phyloP scores from a whole-genome alignment of 2,113 vertebrate species.

The Mesoclemmys tuberculata region DNA sequence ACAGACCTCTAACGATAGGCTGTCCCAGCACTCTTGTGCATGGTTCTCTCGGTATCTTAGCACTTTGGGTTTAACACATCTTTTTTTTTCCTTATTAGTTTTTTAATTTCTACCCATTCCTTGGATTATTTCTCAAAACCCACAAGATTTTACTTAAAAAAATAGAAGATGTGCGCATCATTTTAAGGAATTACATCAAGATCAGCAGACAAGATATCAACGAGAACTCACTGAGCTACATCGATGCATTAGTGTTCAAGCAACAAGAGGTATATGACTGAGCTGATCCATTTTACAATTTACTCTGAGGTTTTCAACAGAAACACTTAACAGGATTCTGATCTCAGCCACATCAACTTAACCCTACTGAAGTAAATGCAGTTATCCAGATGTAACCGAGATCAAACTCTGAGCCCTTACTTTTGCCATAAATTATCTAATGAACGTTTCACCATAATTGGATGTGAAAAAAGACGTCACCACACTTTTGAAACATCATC shows the following conservation, averaged over 20 bases:
- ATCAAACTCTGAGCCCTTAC: background rate
- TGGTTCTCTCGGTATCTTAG: background rate
- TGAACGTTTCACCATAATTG: conserved; percentile 15
- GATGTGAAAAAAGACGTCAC: background rate
- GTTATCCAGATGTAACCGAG: background rate
- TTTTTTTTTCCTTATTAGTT: conserved; percentile 60
- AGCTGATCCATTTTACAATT: background rate
- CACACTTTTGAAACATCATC: background rate
- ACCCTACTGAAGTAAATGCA: background rate
- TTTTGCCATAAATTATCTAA: background rate
- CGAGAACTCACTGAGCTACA: conserved; percentile 61
- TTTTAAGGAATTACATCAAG: conserved; percentile 73
- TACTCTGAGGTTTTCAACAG: background rate
- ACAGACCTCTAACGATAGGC: background rate
- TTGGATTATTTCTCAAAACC: conserved; percentile 77
- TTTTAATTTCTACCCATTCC: conserved; percentile 79
- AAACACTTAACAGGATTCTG: background rate
- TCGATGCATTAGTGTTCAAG: conserved; percentile 76
- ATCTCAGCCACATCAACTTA: background rate
- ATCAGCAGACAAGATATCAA: background rate
- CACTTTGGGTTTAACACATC: background rate
- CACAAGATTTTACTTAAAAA: conserved; percentile 79
- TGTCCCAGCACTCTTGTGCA: background rate
- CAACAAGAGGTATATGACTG: conserved; percentile 72
- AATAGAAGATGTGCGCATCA: conserved; percentile 70